phyloP scores from a whole-genome alignment of 2,797 vertebrate species.

The Anas acuta region DNA sequence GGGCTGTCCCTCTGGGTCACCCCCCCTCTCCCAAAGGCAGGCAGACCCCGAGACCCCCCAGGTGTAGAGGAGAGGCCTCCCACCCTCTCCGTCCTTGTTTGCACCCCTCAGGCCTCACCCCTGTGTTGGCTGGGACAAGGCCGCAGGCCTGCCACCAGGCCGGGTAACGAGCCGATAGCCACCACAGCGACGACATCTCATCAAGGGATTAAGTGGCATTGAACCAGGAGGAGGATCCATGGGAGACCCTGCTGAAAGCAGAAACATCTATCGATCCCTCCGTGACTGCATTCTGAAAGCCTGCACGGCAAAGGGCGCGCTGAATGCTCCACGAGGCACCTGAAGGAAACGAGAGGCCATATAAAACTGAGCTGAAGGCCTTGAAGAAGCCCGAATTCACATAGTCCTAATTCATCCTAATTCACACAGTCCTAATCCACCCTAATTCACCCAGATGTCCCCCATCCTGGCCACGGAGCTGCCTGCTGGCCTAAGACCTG shows the following conservation, averaged over 20 bases:
- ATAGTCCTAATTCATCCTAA: neutral
- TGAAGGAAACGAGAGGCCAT: neutral
- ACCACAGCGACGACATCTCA: accelerated
- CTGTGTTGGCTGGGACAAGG: too few relatives aligned
- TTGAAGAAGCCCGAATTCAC: neutral
- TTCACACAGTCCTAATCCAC: too few relatives aligned
- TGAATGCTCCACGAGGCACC: neutral
- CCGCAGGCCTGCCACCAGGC: too few relatives aligned
- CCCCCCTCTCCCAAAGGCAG: neutral
- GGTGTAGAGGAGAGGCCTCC: too few relatives aligned
- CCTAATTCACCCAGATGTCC: neutral
- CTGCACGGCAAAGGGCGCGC: neutral
- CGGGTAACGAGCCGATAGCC: neutral
- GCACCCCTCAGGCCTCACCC: neutral
- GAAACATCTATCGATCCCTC: neutral
- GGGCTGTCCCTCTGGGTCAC: neutral
- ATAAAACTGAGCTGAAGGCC: neutral
- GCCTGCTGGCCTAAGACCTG: neutral
- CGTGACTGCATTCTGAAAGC: neutral
- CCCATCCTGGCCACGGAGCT: neutral
- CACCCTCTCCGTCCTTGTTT: neutral
- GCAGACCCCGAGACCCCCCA: neutral
- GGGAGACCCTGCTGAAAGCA: neutral
- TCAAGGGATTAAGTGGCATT: neutral
- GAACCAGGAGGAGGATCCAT: neutral